Percentiles rank a stretch among this genome's conserved stretches.
Conservation (phyloP, 2,888 invertebrate genomes). For the Pyrrhosoma nymphula region DNA sequence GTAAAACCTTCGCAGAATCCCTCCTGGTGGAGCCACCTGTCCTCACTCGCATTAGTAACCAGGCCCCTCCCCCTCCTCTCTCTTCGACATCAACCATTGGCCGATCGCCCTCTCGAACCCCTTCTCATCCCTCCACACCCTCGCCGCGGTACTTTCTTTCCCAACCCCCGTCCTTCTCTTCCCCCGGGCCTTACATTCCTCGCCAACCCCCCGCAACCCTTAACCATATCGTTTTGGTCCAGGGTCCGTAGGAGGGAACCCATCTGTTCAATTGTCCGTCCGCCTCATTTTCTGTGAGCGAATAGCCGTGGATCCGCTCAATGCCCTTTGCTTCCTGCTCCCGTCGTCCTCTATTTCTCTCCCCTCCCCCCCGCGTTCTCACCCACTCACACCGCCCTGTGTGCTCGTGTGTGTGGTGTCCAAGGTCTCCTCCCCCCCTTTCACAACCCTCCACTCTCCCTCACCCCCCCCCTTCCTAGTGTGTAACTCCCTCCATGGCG, state of each 20-base stretch:
- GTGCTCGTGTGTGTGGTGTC: too few species aligned
- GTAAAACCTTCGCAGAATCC: constrained; percentile 51
- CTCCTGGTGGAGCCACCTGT: constrained; percentile 60
- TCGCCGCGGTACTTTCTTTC: neutral
- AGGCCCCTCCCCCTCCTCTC: neutral
- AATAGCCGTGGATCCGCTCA: constrained; percentile 2
- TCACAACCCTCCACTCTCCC: too few species aligned
- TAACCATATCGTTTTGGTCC: constrained; percentile 46
- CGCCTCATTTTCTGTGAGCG: constrained; percentile 40
- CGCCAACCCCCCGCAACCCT: neutral
- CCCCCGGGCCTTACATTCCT: neutral
- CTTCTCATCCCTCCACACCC: neutral
- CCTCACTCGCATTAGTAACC: constrained; percentile 64
- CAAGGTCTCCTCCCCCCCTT: too few species aligned
- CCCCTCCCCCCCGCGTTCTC: neutral
- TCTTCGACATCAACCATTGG: constrained; percentile 48
- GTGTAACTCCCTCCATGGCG: too few species aligned
- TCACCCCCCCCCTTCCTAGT: neutral
- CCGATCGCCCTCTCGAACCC: neutral
- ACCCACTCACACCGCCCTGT: neutral
- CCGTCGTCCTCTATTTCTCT: neutral
- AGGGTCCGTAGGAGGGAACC: constrained; percentile 14
- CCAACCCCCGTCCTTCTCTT: too few species aligned
- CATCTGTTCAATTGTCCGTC: constrained; percentile 37
- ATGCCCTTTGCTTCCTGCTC: neutral